phyloP scores from a whole-genome alignment of 2,113 vertebrate species.

The Neoarius graeffei region DNA sequence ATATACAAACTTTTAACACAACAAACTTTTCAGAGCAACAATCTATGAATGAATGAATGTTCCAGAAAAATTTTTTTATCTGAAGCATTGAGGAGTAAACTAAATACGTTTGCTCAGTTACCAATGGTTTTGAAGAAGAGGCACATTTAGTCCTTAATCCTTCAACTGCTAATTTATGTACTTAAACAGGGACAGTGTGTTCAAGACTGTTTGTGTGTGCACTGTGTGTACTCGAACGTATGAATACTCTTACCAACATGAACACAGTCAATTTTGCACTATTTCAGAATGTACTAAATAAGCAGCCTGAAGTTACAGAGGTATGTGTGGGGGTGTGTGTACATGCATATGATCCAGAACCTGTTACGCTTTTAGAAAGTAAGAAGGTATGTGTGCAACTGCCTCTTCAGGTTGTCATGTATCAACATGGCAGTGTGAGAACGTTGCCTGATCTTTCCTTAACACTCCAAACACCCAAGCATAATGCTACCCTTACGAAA shows the following conservation, averaged over 20 bases:
- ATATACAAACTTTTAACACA: background rate
- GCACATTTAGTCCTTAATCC: background rate
- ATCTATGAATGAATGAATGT: no score
- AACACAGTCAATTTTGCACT: background rate
- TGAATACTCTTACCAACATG: background rate
- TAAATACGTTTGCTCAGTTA: background rate
- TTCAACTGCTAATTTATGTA: background rate
- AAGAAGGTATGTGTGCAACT: background rate
- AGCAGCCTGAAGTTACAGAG: background rate
- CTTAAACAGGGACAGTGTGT: background rate
- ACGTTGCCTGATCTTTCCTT: background rate
- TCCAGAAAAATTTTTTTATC: background rate
- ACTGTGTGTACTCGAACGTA: background rate
- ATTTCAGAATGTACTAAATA: background rate
- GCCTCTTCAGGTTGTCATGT: background rate
- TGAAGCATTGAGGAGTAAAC: background rate
- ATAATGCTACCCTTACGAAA: no score
- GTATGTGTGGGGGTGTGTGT: background rate
- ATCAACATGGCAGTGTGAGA: background rate
- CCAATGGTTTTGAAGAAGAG: background rate
- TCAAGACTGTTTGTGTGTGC: background rate
- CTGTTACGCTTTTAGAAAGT: conserved; percentile 1
- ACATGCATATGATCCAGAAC: background rate
- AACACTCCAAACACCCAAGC: background rate
- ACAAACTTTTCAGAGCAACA: background rate